These are phyloP conservation scores for Podocnemis expansa DNA, from an alignment of 2,113 vertebrate species.

Conservation along the genomic window DNA sequence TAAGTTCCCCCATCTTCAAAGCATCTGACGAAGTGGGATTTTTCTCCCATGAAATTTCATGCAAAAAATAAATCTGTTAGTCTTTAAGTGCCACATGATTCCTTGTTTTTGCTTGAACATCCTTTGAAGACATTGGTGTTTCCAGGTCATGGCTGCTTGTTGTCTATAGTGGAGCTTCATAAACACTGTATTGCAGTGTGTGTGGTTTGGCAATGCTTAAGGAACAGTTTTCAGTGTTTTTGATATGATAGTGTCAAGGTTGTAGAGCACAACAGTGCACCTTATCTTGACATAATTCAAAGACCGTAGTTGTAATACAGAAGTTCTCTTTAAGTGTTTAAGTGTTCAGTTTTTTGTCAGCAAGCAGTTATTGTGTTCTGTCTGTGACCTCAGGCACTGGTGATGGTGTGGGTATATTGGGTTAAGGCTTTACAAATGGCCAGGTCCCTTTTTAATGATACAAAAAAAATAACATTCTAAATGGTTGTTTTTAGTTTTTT, in stretches of 20 bases:
- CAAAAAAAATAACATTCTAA: not conserved
- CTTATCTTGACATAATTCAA: slow-evolving; percentile 6
- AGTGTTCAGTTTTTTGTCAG: not conserved
- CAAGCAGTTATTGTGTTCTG: not conserved
- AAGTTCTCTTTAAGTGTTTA: not conserved
- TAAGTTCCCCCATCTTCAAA: no score
- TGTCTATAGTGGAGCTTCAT: not conserved
- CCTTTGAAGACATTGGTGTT: slow-evolving; percentile 8
- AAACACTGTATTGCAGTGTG: not conserved
- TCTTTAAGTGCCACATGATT: no score
- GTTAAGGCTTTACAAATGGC: slow-evolving; percentile 9
- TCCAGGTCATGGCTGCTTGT: not conserved
- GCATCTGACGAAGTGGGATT: no score
- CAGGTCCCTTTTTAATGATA: not conserved
- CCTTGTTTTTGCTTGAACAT: no score
- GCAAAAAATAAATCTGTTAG: no score
- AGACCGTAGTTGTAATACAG: not conserved
- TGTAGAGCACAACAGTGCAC: not conserved
- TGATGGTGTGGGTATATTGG: not conserved
- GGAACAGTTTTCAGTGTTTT: not conserved
- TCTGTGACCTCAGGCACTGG: not conserved
- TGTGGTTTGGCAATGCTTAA: not conserved
- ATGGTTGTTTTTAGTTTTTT: not conserved
- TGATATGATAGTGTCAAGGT: not conserved
- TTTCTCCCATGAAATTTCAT: no score